Conservation (phyloP, 1,140 invertebrate genomes). For the Drosophila nannoptera region DNA sequence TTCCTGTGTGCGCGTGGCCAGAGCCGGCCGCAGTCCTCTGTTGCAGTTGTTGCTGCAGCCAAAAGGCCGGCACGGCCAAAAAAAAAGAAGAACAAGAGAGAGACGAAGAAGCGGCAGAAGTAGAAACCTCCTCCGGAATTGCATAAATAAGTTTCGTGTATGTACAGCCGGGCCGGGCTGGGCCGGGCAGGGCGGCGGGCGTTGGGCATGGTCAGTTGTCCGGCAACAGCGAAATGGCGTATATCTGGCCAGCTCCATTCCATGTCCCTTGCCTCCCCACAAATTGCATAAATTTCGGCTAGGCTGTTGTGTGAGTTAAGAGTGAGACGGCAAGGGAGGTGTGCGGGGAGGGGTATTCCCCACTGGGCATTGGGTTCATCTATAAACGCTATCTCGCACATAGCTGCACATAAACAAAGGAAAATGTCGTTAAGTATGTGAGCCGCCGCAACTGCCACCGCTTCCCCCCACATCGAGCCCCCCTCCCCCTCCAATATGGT, state of each 20-base stretch:
- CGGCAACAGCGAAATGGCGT: slow-evolving; percentile 47
- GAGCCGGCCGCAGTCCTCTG: background rate
- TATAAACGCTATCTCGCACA: slow-evolving; percentile 48
- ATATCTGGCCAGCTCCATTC: slow-evolving; percentile 31
- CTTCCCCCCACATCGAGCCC: too few species aligned
- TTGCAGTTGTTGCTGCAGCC: slow-evolving; percentile 20
- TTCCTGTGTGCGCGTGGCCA: slow-evolving; percentile 43
- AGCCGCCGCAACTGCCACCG: background rate
- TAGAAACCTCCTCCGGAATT: slow-evolving; percentile 24
- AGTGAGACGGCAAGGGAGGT: too few species aligned
- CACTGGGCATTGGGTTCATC: slow-evolving; percentile 25
- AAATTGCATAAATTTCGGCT: slow-evolving; percentile 55
- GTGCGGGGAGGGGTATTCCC: slow-evolving; percentile 7
- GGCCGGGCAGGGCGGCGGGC: too few species aligned
- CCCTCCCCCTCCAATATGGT: slow-evolving; percentile 10
- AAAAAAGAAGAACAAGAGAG: slow-evolving; percentile 28
- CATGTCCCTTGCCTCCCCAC: slow-evolving; percentile 13
- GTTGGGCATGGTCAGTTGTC: slow-evolving; percentile 28
- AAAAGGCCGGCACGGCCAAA: slow-evolving; percentile 26
- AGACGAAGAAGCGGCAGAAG: background rate
- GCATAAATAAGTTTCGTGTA: slow-evolving; percentile 64
- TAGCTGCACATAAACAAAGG: slow-evolving; percentile 55
- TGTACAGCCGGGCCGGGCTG: slow-evolving; percentile 14
- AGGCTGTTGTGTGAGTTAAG: background rate
- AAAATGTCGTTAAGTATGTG: slow-evolving; percentile 59